Base-by-base conservation (phyloP, 2,797 vertebrate species). In the Catharus ustulatus region DNA sequence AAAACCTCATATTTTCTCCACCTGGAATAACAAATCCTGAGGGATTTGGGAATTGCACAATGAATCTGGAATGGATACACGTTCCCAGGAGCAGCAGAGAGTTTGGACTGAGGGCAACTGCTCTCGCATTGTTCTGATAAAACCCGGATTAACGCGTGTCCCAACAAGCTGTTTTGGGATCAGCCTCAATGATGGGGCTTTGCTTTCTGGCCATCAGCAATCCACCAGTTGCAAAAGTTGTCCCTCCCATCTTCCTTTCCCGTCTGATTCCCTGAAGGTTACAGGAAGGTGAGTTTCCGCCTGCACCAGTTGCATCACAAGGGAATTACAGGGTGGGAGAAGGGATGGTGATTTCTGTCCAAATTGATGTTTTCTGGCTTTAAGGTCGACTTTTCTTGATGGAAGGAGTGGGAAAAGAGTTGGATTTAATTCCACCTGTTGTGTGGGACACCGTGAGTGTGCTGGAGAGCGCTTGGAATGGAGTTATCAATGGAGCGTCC, bases 61-160 rank as follows among this genome's bases (percentile, higher is more conserved):
- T 1, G 22, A 6, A 49, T n/a, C 10, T n/a, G 5, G 6, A 4
- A 14, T 0, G 1, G 15, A 1, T 13, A 1, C 16, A 0, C 0
- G 4, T 8, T 58, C 3, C 23, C 30, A 24, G 48, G 19, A 23
- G 6, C 15, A 49, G 32, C 51, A 43, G 51, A 16, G 52, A 3
- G 23, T 24, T 29, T 11, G 34, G 22, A 45, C 12, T 2, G 52
- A 24, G 15, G 40, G 18, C 12, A 9, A 9, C 15, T 34, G 22
- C 1, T 6, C 48, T 17, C 21, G 3, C 14, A 11, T 15, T 3
- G 13, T 23, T 36, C 11, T 9, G 20, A 11, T 14, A 30, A 23
- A 4, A 17, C 4, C 15, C 1, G 11, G 29, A 27, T 59, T 19
- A 62, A 30, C 0, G 1, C 7, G 0, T 15, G 82, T n/a, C 20